phyloP scores from a whole-genome alignment of 2,888 invertebrate genomes.

The Neoaliturus tenellus region DNA sequence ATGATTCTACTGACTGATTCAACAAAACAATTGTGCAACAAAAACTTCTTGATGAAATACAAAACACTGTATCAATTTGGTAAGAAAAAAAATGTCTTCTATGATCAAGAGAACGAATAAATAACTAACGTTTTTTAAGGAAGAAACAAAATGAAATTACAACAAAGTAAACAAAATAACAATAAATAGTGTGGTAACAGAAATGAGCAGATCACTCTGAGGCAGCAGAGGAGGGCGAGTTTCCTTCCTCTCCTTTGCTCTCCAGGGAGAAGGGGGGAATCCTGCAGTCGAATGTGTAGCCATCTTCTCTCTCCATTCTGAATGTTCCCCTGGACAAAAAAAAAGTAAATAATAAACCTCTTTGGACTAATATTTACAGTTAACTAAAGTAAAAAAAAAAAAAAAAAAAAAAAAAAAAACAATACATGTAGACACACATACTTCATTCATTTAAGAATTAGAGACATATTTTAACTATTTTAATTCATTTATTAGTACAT shows the following conservation, averaged over 20 bases:
- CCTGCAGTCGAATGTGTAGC: conserved; percentile 96
- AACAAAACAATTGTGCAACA: too few species aligned
- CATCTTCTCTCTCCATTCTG: conserved; percentile 97
- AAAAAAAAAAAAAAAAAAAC: too few species aligned
- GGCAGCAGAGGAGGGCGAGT: not conserved
- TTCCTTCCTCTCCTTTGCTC: conserved; percentile 87
- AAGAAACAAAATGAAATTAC: conserved; percentile 9
- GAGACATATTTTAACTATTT: too few species aligned
- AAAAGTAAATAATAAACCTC: not conserved
- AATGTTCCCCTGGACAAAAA: conserved; percentile 89
- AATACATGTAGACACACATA: too few species aligned
- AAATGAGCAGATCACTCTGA: not conserved
- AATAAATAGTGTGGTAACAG: not conserved
- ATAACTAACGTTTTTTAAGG: not conserved
- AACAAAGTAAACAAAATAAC: not conserved
- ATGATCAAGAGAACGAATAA: not conserved
- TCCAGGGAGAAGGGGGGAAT: conserved; percentile 98
- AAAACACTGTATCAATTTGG: too few species aligned
- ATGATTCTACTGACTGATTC: not conserved
- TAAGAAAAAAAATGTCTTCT: too few species aligned
- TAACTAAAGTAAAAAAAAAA: too few species aligned
- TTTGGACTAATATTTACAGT: too few species aligned
- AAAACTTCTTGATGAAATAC: too few species aligned
- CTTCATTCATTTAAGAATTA: too few species aligned
- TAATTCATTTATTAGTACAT: too few species aligned